These are phyloP conservation scores for Xylocampa areola DNA, from an alignment of 2,888 invertebrate species.

Conservation along the genomic window DNA sequence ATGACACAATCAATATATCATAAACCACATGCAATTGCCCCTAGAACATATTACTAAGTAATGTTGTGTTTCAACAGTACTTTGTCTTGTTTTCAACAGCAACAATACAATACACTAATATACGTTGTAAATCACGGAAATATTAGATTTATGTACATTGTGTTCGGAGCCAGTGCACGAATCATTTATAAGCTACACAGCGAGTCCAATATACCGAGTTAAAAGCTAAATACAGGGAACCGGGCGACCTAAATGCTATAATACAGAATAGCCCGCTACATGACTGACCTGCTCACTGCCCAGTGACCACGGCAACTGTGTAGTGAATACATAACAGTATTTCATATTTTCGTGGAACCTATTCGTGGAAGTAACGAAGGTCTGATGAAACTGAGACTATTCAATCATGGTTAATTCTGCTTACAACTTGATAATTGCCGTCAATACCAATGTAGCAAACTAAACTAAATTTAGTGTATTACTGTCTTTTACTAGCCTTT, in stretches of 20 bases:
- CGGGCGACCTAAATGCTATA: slow-evolving; percentile 64
- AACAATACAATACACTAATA: slow-evolving; percentile 27
- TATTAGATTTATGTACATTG: slow-evolving; percentile 43
- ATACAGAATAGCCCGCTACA: slow-evolving; percentile 38
- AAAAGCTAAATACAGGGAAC: slow-evolving; percentile 59
- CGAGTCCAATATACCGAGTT: slow-evolving; percentile 44
- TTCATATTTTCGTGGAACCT: slow-evolving; percentile 43
- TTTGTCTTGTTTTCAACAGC: slow-evolving; percentile 15
- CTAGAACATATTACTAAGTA: not conserved
- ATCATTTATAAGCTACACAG: slow-evolving; percentile 55
- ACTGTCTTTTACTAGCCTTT: too few relatives aligned
- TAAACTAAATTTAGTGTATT: too few relatives aligned
- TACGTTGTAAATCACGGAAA: slow-evolving; percentile 47
- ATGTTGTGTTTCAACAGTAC: not conserved
- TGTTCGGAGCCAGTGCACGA: slow-evolving; percentile 41
- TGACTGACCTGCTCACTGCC: slow-evolving; percentile 40
- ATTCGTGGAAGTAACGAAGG: slow-evolving; percentile 25
- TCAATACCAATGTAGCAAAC: too few relatives aligned
- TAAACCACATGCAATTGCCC: not conserved
- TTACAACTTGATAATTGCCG: slow-evolving; percentile 19
- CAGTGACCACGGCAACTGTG: slow-evolving; percentile 30
- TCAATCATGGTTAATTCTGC: slow-evolving; percentile 38
- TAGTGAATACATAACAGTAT: slow-evolving; percentile 50
- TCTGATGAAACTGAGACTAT: slow-evolving; percentile 5
- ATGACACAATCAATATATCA: not conserved